These are phyloP conservation scores for Shinisaurus crocodilurus DNA, from an alignment of 2,113 vertebrate genomes.

Conservation along the genomic window DNA sequence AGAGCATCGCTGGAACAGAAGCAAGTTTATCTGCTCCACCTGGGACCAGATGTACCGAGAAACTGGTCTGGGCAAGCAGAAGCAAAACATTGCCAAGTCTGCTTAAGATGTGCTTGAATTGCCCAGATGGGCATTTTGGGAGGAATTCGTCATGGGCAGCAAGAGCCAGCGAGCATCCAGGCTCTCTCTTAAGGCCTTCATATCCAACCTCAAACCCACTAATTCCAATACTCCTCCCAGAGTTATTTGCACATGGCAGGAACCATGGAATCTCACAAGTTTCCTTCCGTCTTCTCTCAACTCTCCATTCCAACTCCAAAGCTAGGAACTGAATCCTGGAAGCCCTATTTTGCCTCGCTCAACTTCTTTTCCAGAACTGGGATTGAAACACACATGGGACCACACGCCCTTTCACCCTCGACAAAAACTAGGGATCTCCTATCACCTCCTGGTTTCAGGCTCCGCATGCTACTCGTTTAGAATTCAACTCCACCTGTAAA, in stretches of 20 bases:
- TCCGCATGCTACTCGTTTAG: neutral
- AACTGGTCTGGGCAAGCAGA: neutral
- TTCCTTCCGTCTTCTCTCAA: too few species aligned
- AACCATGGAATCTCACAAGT: neutral
- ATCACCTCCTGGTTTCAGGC: neutral
- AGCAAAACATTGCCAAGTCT: neutral
- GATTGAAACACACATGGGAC: neutral
- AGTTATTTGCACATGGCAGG: neutral
- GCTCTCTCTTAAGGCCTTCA: neutral
- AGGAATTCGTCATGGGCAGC: neutral
- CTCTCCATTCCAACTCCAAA: neutral
- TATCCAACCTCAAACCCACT: neutral
- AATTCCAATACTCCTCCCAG: too few species aligned
- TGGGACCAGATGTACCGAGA: neutral
- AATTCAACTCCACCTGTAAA: neutral
- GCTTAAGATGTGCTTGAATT: neutral
- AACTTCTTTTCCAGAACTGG: neutral
- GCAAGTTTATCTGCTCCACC: neutral
- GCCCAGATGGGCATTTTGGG: neutral
- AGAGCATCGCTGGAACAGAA: too few species aligned
- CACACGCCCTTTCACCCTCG: neutral
- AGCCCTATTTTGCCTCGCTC: neutral
- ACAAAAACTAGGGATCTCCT: neutral
- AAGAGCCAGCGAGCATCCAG: too few species aligned
- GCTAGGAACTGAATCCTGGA: neutral